Conservation (phyloP, 1,140 invertebrate species). For the Drosophila subpulchrella region DNA sequence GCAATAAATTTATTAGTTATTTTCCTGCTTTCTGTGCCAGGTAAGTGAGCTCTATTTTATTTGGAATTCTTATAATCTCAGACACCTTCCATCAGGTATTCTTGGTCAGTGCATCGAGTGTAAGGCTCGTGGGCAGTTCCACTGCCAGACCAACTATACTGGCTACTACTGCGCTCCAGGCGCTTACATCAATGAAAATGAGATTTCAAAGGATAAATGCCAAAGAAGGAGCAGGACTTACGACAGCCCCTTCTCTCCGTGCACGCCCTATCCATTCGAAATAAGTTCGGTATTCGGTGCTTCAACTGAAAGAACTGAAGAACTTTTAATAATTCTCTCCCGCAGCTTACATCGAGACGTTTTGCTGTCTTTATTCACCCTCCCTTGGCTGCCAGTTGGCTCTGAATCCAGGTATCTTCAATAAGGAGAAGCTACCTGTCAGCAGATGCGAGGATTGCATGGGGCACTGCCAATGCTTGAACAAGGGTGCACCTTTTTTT, state of each 20-base stretch:
- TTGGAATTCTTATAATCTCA: background rate
- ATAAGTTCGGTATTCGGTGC: slow-evolving; percentile 10
- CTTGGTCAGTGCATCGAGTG: slow-evolving; percentile 35
- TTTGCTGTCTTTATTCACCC: slow-evolving; percentile 48
- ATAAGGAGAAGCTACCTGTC: background rate
- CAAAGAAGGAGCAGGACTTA: background rate
- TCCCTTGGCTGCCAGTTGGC: slow-evolving; percentile 25
- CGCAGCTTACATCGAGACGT: slow-evolving; percentile 4
- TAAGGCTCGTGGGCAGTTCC: background rate
- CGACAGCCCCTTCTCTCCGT: background rate
- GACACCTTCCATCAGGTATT: background rate
- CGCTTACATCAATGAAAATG: background rate
- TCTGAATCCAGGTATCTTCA: slow-evolving; percentile 1
- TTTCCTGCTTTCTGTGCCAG: slow-evolving; percentile 4
- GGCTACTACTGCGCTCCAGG: slow-evolving; percentile 30
- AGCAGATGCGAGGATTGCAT: slow-evolving; percentile 11
- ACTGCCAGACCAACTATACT: slow-evolving; percentile 7
- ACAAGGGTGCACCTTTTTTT: background rate
- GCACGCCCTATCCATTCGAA: slow-evolving; percentile 7
- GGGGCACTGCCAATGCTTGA: slow-evolving; percentile 5
- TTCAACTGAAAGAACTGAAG: background rate
- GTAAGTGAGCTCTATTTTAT: slow-evolving; percentile 8
- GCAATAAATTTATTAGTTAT: background rate
- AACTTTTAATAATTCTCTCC: background rate
- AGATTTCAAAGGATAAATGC: background rate